Base-by-base conservation (phyloP, 2,113 vertebrate species). In the Anguilla japonica region DNA sequence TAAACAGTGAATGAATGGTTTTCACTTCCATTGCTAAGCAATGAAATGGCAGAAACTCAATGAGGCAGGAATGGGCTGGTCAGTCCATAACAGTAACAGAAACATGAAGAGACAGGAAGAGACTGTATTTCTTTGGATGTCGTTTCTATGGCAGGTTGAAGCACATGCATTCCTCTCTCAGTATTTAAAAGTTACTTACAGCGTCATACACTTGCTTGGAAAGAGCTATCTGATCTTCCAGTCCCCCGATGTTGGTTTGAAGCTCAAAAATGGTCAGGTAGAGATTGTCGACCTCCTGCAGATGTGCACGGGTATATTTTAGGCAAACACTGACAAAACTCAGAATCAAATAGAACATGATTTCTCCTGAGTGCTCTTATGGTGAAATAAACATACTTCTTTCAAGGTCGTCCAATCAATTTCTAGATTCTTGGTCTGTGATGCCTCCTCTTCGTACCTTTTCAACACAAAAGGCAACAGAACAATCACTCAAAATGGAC, bases 181-280 rank as follows among this genome's bases (percentile, higher is more conserved):
- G 71, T n/a, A 13, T 34, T 75, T 15, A 78, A 43, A n/a, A 82
- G 5, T 53, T 83, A 93, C 93, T 94, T 87, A 94, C 93, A 83
- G 91, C 87, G 6, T 93, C 92, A 53, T 94, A 94, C n/a, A 94
- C 83, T 85, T 94, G 92, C 85, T 93, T 94, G 86, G 93, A 93
- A n/a, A 94, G 88, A 88, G 83, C 11, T 67, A 94, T 93, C 46
- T 94, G 92, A 83, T 93, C 93, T 81, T 94, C 93, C 71, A 94
- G 15, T 26, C 91, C 90, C 82, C 84, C 57, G 4, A 94, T 90
- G 83, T 43, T 89, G n/a, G 92, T 90, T 87, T 94, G 93, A 71
- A 94, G 88, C 85, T 94, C 92, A 82, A 93, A 93, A 86, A 94
- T 92, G 14, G 86, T 85, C 57, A 94, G 83, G 86, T 94, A 94